Evolutionary conservation across 1,140 invertebrate species (phyloP), one percentile per base, ranked within the genome.

Genomic region (Lepidurus packardi): DNA sequence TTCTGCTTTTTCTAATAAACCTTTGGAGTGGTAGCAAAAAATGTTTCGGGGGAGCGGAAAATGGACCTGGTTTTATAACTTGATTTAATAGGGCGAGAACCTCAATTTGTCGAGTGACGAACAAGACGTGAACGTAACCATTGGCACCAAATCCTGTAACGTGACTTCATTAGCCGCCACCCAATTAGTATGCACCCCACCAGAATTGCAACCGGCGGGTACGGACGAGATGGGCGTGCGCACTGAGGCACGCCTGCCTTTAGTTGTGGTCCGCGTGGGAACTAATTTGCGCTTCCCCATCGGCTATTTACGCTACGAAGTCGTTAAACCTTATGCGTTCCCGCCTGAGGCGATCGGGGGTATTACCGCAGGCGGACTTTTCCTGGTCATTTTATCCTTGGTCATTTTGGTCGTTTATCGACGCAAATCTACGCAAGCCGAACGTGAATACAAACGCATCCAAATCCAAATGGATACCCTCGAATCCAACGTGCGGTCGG

Each of bases 401-500:
- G 88, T 96, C 74, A 92, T 97, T 25, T 87, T 98, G 53, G 89
- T 96, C 43, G 90, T 96, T 81, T 97, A 96, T 83, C 87, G 95
- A 80, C 88, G 96, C 74, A 95, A 97, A 86, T 96, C 93, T 74
- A 97, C 95, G 3, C 94, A 97, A 85, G 95, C 96, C 1, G 95
- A 98, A 85, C 86, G 96, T 65, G 96, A 98, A 84, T 98, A 98
- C 85, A 97, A 97, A 85, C 90, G 97, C 43, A 98, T 99, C 84
- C 97, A 99, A 86, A 96, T 98, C 82, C 97, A 99, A 86, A 98
- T 99, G 94, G 97, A 99, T 82, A 98, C 96, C n/a, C 86, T 99
- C 73, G 97, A 99, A 85, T 97, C 95, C 83, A 98, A 98, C 85
- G 97, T 99, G 0, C 89, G 97, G 75, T 93, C 96, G 81, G 98